These are phyloP conservation scores for Phaonia tiefii DNA, from an alignment of 2,888 invertebrate species.

Conservation along the genomic window DNA sequence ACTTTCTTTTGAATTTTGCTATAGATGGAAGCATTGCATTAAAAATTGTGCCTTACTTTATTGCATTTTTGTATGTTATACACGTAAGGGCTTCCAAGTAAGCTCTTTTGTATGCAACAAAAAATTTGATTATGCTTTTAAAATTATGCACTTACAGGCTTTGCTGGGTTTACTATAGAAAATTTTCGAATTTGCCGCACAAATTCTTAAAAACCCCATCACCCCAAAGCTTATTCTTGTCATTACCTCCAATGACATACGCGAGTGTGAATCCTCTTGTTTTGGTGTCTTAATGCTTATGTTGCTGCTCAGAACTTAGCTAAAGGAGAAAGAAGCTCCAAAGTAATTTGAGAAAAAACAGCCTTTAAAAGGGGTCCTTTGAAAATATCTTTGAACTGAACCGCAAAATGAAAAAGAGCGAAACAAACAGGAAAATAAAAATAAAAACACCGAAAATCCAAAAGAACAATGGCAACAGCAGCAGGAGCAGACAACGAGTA, in stretches of 20 bases:
- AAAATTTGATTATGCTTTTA: too few relatives aligned
- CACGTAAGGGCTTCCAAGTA: too few relatives aligned
- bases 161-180: too few relatives aligned
- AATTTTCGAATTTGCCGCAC: too few relatives aligned
- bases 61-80: too few relatives aligned
- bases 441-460: not conserved
- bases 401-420: slow-evolving; percentile 49
- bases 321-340: not conserved
- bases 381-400: slow-evolving; percentile 59
- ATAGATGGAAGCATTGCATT: too few relatives aligned
- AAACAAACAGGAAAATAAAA: slow-evolving; percentile 17
- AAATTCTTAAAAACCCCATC: too few relatives aligned
- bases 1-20: too few relatives aligned
- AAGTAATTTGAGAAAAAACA: slow-evolving; percentile 3
- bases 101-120: too few relatives aligned
- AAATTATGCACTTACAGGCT: too few relatives aligned
- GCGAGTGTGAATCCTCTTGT: slow-evolving; percentile 25
- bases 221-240: not conserved
- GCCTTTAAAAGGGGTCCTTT: slow-evolving; percentile 51
- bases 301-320: slow-evolving; percentile 2
- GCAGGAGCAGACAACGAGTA: not conserved
- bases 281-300: slow-evolving; percentile 36
- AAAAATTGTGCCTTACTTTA: too few relatives aligned
- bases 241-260: slow-evolving; percentile 6
- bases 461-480: slow-evolving; percentile 2